Evolutionary conservation across 1,140 invertebrate genomes (phyloP), one percentile per base, ranked within the genome.

Genomic region (Contarinia nasturtii): DNA sequence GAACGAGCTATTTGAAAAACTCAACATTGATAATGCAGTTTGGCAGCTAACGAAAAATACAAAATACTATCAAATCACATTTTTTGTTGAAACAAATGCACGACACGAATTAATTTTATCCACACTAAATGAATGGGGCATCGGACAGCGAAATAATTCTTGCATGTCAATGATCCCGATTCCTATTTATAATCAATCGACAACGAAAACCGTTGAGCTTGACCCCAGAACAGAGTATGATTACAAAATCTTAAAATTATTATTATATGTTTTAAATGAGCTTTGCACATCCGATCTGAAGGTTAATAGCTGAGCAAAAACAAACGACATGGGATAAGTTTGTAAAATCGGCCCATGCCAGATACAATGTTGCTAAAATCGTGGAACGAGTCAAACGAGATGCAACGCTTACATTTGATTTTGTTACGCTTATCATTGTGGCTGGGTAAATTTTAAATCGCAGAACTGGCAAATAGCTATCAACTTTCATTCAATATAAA

Each of bases 391-490:
- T 85, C 0, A 67, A 70, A 50, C 57, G 67, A n/a, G 74, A 77
- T 57, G 78, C 79, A 7, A 56, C 67, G 2, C 63, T 85, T 15
- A 82, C 79, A 0, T 85, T 86, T 63, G 81, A 86, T 64, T 86
- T 76, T 62, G 52, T 81, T 22, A 69, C 77, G 55, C 64, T 83
- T 2, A 59, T 82, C 0, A 56, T 80, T 14, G 70, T 80, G 1
- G 80, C 81, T 17, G 77, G 76, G 68, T 80, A 63, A 67, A 65
- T 59, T 50, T 44, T 33, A 14, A 33, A 15, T 45, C 5, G 4
- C 20, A 44, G 11, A 44, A 19, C 7, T 44, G 11, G 7, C 11
- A 11, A 44, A 19, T 44, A 8, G 5, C 7, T 19, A 19, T 21
- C 7, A 21, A 19, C 7, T 19, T 21, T 27, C 5, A 19, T 11